phyloP scores from a whole-genome alignment of 2,797 vertebrate species.

The Manis pentadactyla region DNA sequence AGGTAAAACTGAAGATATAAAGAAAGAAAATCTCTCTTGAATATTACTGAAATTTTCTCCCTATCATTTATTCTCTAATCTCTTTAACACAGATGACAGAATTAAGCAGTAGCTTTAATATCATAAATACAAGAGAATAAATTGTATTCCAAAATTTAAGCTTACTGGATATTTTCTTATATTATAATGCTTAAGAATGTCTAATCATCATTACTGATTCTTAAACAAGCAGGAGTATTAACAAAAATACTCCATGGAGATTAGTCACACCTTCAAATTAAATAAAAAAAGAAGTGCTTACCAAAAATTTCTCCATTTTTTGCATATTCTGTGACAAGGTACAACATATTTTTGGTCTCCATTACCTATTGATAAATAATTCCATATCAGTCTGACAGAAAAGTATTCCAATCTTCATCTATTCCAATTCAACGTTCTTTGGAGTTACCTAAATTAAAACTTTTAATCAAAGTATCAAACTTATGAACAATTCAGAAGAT shows the following conservation, averaged over 20 bases:
- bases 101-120: constrained; percentile 42
- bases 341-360: too few relatives aligned
- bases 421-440: too few relatives aligned
- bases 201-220: constrained; percentile 20
- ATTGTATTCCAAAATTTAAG: constrained; percentile 37
- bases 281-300: too few relatives aligned
- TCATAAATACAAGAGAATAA: constrained; percentile 10
- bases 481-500: too few relatives aligned
- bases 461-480: too few relatives aligned
- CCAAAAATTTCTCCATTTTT: too few relatives aligned
- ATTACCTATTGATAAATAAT: too few relatives aligned
- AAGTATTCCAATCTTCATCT: too few relatives aligned
- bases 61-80: background rate
- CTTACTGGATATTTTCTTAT: constrained; percentile 33
- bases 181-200: constrained; percentile 31
- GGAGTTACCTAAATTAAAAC: too few relatives aligned
- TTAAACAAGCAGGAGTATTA: constrained; percentile 43
- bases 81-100: constrained; percentile 35
- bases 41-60: background rate
- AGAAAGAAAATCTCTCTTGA: background rate
- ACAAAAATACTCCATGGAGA: background rate
- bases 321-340: too few relatives aligned
- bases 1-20: constrained; percentile 35
- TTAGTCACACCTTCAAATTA: background rate
- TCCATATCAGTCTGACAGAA: too few relatives aligned